A percentile compares a stretch with the other conserved stretches of the same genome.
These are phyloP conservation scores for Carassius carassius DNA, from an alignment of 2,113 vertebrate species.

Conservation along the genomic window DNA sequence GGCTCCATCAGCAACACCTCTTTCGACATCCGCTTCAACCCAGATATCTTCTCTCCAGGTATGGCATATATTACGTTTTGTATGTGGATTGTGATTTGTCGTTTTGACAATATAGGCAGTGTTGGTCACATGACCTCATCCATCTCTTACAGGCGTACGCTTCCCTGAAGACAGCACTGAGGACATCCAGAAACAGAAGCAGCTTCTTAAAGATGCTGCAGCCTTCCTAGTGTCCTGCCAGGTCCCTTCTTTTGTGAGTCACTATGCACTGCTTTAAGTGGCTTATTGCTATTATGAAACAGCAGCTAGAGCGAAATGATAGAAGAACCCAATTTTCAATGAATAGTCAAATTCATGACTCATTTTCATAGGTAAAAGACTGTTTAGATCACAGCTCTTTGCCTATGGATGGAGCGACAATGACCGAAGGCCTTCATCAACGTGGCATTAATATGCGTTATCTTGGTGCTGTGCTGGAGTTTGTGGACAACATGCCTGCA, in stretches of 20 bases:
- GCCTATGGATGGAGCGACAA: slow-evolving; percentile 91
- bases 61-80: neutral
- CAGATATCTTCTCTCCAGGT: slow-evolving; percentile 98
- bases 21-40: slow-evolving; percentile 98
- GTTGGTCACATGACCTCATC: neutral
- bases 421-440: slow-evolving; percentile 93
- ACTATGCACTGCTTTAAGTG: neutral
- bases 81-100: neutral
- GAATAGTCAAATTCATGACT: neutral
- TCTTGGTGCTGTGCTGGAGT: slow-evolving; percentile 86
- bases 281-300: neutral
- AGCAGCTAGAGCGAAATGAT: neutral
- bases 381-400: slow-evolving; percentile 91
- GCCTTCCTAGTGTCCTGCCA: slow-evolving; percentile 93
- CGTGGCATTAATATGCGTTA: slow-evolving; percentile 96
- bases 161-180: slow-evolving; percentile 87
- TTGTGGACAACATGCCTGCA: slow-evolving; percentile 84
- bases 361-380: slow-evolving; percentile 86
- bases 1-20: slow-evolving; percentile 92
- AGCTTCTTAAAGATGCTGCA: slow-evolving; percentile 91
- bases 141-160: slow-evolving; percentile 81
- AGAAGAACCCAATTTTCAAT: neutral
- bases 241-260: slow-evolving; percentile 92
- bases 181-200: slow-evolving; percentile 95
- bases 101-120: neutral